Conservation (phyloP, 92 coral and sea anemone species). For the Scolanthus callimorphus region DNA sequence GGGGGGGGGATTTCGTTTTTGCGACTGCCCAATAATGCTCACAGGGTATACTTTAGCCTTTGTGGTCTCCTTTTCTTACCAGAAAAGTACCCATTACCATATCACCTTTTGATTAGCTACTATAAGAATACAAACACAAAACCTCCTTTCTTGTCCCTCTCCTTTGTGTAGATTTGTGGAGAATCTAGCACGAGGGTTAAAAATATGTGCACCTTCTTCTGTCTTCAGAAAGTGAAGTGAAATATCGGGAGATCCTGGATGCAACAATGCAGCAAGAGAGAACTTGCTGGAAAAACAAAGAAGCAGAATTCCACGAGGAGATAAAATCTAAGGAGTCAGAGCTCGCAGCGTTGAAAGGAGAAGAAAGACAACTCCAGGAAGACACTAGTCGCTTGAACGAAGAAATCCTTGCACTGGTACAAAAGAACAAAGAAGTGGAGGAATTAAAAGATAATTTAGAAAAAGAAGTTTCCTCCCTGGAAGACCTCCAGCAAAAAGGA, state of each 20-base stretch:
- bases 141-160: too few relatives aligned
- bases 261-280: conserved; percentile 22
- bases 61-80: too few relatives aligned
- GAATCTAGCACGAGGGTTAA: too few relatives aligned
- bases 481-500: conserved; percentile 2
- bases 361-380: not conserved
- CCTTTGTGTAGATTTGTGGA: too few relatives aligned
- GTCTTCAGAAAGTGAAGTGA: conserved; percentile 40
- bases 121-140: too few relatives aligned
- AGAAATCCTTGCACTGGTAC: conserved; percentile 1
- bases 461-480: not conserved
- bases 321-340: conserved; percentile 11
- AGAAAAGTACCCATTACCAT: too few relatives aligned
- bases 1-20: too few relatives aligned
- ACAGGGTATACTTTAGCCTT: too few relatives aligned
- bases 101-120: too few relatives aligned
- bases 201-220: too few relatives aligned
- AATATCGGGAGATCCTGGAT: conserved; percentile 13
- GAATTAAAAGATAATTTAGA: not conserved
- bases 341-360: conserved; percentile 6
- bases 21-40: too few relatives aligned
- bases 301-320: conserved; percentile 3
- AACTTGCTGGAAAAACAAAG: conserved; percentile 5
- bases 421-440: conserved; percentile 5
- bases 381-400: conserved; percentile 6